These are phyloP conservation scores for Vesta saturnalis DNA, from an alignment of 2,888 invertebrate genomes.

Conservation along the genomic window DNA sequence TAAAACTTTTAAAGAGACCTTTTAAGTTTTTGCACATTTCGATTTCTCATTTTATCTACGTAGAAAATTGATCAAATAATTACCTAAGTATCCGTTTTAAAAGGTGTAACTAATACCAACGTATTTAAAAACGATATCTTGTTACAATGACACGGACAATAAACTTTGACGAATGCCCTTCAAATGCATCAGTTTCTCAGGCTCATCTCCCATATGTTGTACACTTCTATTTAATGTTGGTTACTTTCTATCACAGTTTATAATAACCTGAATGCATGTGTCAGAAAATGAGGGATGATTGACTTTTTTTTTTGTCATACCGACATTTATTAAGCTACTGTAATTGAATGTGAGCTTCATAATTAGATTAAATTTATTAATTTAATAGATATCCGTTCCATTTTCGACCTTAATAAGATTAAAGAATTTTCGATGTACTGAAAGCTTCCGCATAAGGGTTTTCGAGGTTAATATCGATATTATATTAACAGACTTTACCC, in stretches of 20 bases:
- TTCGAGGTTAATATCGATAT: too few relatives aligned
- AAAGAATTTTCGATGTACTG: too few relatives aligned
- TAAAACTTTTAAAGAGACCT: not conserved
- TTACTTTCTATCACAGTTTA: conserved; percentile 36
- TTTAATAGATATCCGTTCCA: conserved; percentile 11
- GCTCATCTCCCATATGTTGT: conserved; percentile 39
- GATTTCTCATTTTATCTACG: not conserved
- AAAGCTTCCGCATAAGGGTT: too few relatives aligned
- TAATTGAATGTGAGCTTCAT: conserved; percentile 26
- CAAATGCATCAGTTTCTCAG: conserved; percentile 37
- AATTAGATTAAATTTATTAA: conserved; percentile 38
- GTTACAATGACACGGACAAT: conserved; percentile 26
- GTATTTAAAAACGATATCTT: conserved; percentile 19
- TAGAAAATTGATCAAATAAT: not conserved
- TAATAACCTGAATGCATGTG: conserved; percentile 20
- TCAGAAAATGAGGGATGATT: conserved; percentile 33
- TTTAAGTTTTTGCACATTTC: conserved; percentile 8
- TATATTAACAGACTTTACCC: not conserved
- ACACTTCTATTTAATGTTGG: conserved; percentile 24
- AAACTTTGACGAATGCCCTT: conserved; percentile 32
- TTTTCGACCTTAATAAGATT: too few relatives aligned
- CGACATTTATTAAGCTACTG: conserved; percentile 23
- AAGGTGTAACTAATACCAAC: conserved; percentile 17
- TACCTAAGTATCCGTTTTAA: not conserved
- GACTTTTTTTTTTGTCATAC: conserved; percentile 26